A percentile compares a stretch with the other conserved stretches of the same genome.
These are phyloP conservation scores for Tachypleus tridentatus DNA, from an alignment of 1,140 invertebrate genomes.

Conservation along the genomic window DNA sequence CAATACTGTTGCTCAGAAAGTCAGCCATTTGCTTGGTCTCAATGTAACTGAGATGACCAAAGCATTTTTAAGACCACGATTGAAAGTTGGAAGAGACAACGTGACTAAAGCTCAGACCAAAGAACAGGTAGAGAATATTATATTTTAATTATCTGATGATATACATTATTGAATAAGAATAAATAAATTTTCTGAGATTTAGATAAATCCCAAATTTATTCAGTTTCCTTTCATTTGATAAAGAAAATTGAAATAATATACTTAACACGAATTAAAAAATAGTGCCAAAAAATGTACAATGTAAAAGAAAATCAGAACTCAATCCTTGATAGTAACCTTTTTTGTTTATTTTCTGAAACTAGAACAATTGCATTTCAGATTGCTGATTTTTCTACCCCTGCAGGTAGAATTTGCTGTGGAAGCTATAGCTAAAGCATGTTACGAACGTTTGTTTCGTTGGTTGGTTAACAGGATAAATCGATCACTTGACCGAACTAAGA, in stretches of 20 bases:
- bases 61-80: conserved; percentile 91
- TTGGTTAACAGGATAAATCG: conserved; percentile 54
- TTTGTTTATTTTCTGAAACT: no score
- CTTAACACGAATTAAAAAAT: no score
- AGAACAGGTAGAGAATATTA: conserved; percentile 55
- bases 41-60: conserved; percentile 94
- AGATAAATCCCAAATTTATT: no score
- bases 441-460: conserved; percentile 99
- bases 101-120: conserved; percentile 99
- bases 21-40: conserved; percentile 73
- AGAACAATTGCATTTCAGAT: no score
- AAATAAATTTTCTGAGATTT: no score
- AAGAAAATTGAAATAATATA: no score
- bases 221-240: no score
- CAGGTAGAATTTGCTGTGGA: conserved; percentile 96
- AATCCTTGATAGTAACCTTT: no score
- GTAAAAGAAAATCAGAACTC: no score
- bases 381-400: neutral
- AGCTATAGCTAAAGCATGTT: conserved; percentile 96
- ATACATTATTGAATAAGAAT: no score
- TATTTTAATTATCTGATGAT: no score
- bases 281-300: no score
- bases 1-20: conserved; percentile 89
- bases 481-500: conserved; percentile 89
- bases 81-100: conserved; percentile 96